These are phyloP conservation scores for Ellobium chinense DNA, from an alignment of 2,888 invertebrate species.

Conservation along the genomic window DNA sequence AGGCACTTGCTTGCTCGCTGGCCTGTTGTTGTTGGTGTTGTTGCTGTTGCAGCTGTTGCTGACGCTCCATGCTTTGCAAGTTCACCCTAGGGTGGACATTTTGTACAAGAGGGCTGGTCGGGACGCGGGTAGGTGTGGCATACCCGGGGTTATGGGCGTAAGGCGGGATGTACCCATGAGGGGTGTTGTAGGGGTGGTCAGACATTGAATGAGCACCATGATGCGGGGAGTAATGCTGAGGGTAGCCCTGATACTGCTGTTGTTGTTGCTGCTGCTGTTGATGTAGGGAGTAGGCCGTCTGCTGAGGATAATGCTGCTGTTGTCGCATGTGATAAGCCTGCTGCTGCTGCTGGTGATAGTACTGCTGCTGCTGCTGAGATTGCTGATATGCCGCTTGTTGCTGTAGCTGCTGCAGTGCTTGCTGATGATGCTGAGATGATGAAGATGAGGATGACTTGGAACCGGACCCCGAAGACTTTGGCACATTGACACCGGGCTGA, in stretches of 20 bases:
- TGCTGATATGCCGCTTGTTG: slow-evolving; percentile 40
- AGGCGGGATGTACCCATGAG: slow-evolving; percentile 37
- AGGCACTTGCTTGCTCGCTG: slow-evolving; percentile 49
- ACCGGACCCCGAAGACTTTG: slow-evolving; percentile 40
- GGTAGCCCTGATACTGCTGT: slow-evolving; percentile 44
- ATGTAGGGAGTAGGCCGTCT: slow-evolving; percentile 20
- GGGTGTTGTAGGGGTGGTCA: slow-evolving; percentile 29
- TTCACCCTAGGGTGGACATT: slow-evolving; percentile 52
- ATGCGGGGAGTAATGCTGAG: slow-evolving; percentile 30
- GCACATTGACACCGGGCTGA: slow-evolving; percentile 48
- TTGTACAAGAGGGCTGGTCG: slow-evolving; percentile 43
- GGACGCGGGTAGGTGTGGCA: slow-evolving; percentile 47
- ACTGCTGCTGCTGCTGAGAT: slow-evolving; percentile 44
- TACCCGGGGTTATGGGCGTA: slow-evolving; percentile 48
- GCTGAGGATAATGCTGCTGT: slow-evolving; percentile 41
- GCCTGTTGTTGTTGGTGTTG: slow-evolving; percentile 47
- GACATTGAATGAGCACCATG: neutral
- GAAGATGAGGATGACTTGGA: slow-evolving; percentile 45
- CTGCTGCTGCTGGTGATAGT: slow-evolving; percentile 38
- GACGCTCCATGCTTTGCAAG: slow-evolving; percentile 46
- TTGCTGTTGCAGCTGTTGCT: slow-evolving; percentile 51
- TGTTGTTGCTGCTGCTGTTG: slow-evolving; percentile 53
- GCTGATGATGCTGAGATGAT: slow-evolving; percentile 42
- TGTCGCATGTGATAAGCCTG: slow-evolving; percentile 33
- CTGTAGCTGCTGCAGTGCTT: slow-evolving; percentile 47